phyloP scores from a whole-genome alignment of 1,140 invertebrate genomes.

The Leptopilina boulardi region DNA sequence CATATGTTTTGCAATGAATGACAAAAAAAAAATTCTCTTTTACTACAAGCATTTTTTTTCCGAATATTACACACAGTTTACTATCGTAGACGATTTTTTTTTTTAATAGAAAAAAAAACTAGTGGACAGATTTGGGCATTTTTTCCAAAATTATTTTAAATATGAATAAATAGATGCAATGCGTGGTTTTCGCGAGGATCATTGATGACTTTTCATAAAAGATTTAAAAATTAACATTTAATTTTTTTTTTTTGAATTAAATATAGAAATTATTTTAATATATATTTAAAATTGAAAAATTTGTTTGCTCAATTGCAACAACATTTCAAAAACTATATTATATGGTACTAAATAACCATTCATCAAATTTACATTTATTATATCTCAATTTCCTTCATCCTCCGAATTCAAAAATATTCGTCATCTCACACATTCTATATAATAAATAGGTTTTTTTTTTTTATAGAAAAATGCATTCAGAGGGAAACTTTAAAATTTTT shows the following conservation, averaged over 20 bases:
- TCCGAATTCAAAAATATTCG: not conserved
- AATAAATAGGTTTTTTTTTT: no score
- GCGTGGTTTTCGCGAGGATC: not conserved
- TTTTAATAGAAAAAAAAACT: not conserved
- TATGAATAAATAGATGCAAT: not conserved
- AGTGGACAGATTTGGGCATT: not conserved
- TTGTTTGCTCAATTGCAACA: slow-evolving; percentile 29
- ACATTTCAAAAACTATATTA: not conserved
- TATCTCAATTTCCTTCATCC: not conserved
- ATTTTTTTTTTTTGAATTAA: not conserved
- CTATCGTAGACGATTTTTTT: not conserved
- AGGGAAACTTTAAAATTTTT: no score
- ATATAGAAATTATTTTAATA: not conserved
- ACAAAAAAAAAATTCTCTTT: not conserved
- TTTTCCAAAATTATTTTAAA: not conserved
- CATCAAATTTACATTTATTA: slow-evolving; percentile 7
- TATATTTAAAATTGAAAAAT: not conserved
- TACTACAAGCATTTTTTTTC: not conserved
- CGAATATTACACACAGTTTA: not conserved
- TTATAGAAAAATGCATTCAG: no score
- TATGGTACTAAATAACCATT: slow-evolving; percentile 5
- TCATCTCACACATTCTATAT: slow-evolving; percentile 2
- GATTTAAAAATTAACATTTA: not conserved
- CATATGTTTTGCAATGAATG: not conserved
- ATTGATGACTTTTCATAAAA: not conserved